These are phyloP conservation scores for Neodiprion pinetum DNA, from an alignment of 1,140 invertebrate species.

Conservation along the genomic window DNA sequence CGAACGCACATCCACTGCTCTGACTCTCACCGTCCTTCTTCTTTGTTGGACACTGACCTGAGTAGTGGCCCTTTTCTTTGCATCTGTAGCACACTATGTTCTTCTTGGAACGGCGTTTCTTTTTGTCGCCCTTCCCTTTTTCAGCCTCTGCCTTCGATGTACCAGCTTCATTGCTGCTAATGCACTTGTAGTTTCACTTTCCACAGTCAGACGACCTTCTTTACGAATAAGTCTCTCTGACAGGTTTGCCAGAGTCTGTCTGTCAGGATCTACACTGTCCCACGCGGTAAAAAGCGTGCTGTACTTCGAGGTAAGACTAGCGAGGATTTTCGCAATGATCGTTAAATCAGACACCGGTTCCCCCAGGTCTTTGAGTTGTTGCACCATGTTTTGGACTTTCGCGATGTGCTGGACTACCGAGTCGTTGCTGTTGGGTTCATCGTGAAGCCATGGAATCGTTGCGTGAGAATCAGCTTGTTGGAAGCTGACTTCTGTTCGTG, in stretches of 20 bases:
- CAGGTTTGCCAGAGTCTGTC: conserved; percentile 21
- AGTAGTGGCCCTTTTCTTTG: conserved; percentile 13
- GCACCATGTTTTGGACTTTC: conserved; percentile 20
- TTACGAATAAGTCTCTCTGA: conserved; percentile 28
- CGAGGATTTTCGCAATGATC: conserved; percentile 32
- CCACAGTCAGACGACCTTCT: conserved; percentile 23
- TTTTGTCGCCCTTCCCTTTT: conserved; percentile 15
- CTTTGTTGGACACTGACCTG: conserved; percentile 12
- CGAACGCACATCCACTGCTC: conserved; percentile 10
- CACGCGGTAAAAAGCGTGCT: background rate
- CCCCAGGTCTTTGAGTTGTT: conserved; percentile 22
- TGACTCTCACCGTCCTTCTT: conserved; percentile 16
- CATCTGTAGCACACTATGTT: conserved; percentile 11
- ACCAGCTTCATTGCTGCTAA: conserved; percentile 9
- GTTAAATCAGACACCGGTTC: conserved; percentile 22
- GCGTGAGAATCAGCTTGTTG: conserved; percentile 16
- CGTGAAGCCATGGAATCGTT: conserved; percentile 20
- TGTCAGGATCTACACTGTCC: conserved; percentile 20
- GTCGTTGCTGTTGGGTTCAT: conserved; percentile 18
- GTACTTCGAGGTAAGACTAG: background rate
- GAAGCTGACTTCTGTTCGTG: conserved; percentile 28
- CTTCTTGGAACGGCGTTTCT: conserved; percentile 16
- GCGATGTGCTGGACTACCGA: conserved; percentile 21
- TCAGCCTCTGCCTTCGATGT: conserved; percentile 10
- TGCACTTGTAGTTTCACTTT: conserved; percentile 21